Evolutionary conservation across 2,888 invertebrate genomes (phyloP).

Genomic region (Drosophila mercatorum): DNA sequence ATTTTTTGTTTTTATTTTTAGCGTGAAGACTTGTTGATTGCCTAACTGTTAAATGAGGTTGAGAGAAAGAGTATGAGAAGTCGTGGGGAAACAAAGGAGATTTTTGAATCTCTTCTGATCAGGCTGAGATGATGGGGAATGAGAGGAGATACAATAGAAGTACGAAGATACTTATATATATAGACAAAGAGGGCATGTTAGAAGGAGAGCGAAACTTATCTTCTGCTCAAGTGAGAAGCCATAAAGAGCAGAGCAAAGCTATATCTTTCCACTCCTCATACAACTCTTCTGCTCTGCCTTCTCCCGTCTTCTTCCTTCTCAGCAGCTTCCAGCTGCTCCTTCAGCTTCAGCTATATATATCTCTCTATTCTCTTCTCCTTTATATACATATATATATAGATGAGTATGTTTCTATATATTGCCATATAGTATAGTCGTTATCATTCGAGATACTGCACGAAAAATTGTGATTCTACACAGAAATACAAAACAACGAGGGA

Average conservation of each 20-base stretch:
- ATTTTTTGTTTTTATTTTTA: constrained; percentile 5
- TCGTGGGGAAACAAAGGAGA: neutral
- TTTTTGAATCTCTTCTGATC: neutral
- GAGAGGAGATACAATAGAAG: neutral
- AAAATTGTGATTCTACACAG: constrained; percentile 18
- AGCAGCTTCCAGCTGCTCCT: too few relatives aligned
- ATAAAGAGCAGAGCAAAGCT: neutral
- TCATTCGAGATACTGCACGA: constrained; percentile 47
- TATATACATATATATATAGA: neutral
- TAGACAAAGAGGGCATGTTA: too few relatives aligned
- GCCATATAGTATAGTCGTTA: constrained; percentile 29
- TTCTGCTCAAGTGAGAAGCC: too few relatives aligned
- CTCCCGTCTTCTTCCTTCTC: too few relatives aligned
- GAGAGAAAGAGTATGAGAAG: neutral
- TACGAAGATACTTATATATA: too few relatives aligned
- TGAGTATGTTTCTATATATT: neutral
- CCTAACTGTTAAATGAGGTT: constrained; percentile 11
- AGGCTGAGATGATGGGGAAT: neutral
- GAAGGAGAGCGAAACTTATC: too few relatives aligned
- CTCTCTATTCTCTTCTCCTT: neutral
- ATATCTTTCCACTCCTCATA: too few relatives aligned
- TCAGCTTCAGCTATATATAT: neutral
- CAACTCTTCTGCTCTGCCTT: too few relatives aligned
- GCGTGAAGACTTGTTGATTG: constrained; percentile 1
- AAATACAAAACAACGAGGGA: constrained; percentile 32